Evolutionary conservation across 2,888 invertebrate species (phyloP).

Genomic region (Epinotia ramella): DNA sequence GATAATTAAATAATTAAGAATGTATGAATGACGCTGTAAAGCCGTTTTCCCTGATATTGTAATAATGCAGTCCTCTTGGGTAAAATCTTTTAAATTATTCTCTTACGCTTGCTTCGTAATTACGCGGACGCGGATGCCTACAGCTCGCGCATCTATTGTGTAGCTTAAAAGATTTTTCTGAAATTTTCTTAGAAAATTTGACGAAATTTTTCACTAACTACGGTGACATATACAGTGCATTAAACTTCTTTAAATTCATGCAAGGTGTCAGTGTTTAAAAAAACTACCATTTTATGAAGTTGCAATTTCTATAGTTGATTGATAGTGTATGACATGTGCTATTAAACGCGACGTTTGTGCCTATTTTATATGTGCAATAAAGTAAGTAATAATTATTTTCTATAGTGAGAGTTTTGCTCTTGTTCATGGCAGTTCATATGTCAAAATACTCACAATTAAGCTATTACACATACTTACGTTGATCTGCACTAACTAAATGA

Average conservation of each 20-base stretch:
- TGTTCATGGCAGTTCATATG: too few species aligned
- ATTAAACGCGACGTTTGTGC: too few species aligned
- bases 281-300: too few species aligned
- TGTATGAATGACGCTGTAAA: constrained; percentile 83
- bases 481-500: background rate
- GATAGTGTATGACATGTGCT: too few species aligned
- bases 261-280: too few species aligned
- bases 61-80: constrained; percentile 83
- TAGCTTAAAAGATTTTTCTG: constrained; percentile 56
- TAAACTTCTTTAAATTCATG: background rate
- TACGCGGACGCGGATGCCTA: constrained; percentile 68
- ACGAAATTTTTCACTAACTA: constrained; percentile 31
- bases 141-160: constrained; percentile 64
- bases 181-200: constrained; percentile 52
- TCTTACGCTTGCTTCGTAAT: constrained; percentile 75
- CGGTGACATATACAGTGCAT: background rate
- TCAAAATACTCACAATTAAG: too few species aligned
- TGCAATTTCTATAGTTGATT: too few species aligned
- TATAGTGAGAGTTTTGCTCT: too few species aligned
- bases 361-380: too few species aligned
- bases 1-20: constrained; percentile 85
- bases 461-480: too few species aligned
- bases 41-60: constrained; percentile 80
- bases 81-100: constrained; percentile 82
- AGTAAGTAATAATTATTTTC: too few species aligned